Conservation (phyloP, 1,140 invertebrate genomes). For the Zaprionus nigranus region DNA sequence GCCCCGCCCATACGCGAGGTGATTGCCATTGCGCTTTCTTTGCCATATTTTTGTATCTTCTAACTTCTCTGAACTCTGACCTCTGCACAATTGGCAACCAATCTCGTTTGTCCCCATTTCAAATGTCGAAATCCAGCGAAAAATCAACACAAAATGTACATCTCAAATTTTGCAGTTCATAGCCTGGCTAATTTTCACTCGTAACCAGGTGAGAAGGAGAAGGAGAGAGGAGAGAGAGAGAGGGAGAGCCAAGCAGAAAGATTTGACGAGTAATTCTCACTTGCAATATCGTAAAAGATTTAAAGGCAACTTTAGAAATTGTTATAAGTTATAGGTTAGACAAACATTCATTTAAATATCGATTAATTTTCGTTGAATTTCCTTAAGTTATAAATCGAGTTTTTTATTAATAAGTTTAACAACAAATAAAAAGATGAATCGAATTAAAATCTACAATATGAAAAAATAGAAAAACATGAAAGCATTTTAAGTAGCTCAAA, state of each 20-base stretch:
- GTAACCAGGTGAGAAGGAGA: neutral
- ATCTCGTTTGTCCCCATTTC: constrained; percentile 6
- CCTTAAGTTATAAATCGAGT: too few species aligned
- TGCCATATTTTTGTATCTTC: neutral
- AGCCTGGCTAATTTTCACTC: constrained; percentile 22
- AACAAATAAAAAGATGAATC: too few species aligned
- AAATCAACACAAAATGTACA: constrained; percentile 22
- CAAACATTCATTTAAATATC: too few species aligned
- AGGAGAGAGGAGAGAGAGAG: neutral
- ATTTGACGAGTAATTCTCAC: neutral
- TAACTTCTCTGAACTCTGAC: neutral
- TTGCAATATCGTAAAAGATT: neutral
- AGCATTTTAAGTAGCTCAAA: too few species aligned
- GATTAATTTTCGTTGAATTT: too few species aligned
- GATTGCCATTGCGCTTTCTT: neutral
- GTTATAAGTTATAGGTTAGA: too few species aligned
- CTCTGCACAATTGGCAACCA: neutral
- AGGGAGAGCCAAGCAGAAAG: neutral
- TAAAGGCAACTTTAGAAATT: too few species aligned
- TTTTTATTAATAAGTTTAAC: too few species aligned
- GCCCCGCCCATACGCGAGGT: neutral
- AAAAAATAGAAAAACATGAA: too few species aligned
- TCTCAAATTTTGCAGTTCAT: constrained; percentile 1
- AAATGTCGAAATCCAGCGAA: neutral
- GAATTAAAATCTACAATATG: too few species aligned